These are phyloP conservation scores for Arothron firmamentum DNA, from an alignment of 2,113 vertebrate genomes.

Conservation along the genomic window DNA sequence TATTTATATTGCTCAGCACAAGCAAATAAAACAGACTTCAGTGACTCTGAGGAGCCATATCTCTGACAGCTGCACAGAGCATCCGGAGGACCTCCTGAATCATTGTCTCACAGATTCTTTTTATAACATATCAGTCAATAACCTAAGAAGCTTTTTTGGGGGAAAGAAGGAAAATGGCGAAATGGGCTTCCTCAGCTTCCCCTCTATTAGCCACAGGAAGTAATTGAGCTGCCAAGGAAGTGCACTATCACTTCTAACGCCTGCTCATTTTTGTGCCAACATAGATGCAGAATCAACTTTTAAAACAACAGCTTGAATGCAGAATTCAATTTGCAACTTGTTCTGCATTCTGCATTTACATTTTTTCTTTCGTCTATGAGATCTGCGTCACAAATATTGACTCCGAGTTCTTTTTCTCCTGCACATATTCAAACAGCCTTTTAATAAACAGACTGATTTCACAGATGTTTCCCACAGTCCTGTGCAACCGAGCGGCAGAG, in stretches of 20 bases:
- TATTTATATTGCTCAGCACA: conserved; percentile 71
- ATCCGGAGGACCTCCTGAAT: conserved; percentile 51
- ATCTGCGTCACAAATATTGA: conserved; percentile 4
- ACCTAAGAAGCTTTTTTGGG: conserved; percentile 18
- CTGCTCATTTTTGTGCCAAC: conserved; percentile 37
- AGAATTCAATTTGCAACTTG: conserved; percentile 17
- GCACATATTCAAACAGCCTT: conserved; percentile 33
- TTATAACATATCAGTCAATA: conserved; percentile 33
- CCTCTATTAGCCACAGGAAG: conserved; percentile 51
- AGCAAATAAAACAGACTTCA: conserved; percentile 67
- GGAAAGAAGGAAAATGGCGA: conserved; percentile 7
- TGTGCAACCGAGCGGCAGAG: conserved; percentile 55
- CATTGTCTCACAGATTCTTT: conserved; percentile 23
- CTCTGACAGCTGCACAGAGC: conserved; percentile 59
- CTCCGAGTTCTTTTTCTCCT: conserved; percentile 38
- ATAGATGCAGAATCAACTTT: conserved; percentile 16
- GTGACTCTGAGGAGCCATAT: conserved; percentile 46
- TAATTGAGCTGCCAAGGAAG: conserved; percentile 55
- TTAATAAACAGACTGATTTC: conserved; percentile 37
- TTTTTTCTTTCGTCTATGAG: conserved; percentile 27
- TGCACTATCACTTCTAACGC: conserved; percentile 29
- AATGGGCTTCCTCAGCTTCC: conserved; percentile 33
- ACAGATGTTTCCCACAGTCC: conserved; percentile 68
- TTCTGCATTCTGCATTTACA: conserved; percentile 26
- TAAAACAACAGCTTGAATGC: conserved; percentile 21